phyloP scores from a whole-genome alignment of 2,888 invertebrate genomes.

The Cataglyphis albicans region DNA sequence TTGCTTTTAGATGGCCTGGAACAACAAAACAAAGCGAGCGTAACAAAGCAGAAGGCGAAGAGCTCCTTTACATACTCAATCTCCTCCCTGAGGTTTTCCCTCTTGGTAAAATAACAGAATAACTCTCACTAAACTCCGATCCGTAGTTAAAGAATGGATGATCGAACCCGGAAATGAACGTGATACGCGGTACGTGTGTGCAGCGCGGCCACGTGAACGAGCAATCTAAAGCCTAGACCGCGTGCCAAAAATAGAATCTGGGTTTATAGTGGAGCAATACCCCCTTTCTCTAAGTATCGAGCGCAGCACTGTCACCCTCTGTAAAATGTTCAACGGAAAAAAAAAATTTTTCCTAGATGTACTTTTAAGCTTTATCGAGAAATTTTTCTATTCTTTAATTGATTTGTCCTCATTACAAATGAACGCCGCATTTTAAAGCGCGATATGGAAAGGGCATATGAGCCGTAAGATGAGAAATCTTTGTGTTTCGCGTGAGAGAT shows the following conservation, averaged over 20 bases:
- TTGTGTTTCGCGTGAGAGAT: background rate
- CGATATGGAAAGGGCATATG: too few species aligned
- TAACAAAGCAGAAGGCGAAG: constrained; percentile 1
- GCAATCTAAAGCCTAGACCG: constrained; percentile 47
- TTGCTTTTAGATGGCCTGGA: background rate
- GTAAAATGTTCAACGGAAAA: background rate
- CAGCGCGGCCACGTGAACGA: constrained; percentile 4
- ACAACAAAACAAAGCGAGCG: constrained; percentile 13
- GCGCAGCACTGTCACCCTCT: constrained; percentile 51
- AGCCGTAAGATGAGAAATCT: background rate
- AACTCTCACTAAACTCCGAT: background rate
- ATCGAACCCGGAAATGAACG: constrained; percentile 5
- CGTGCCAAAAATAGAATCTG: constrained; percentile 74
- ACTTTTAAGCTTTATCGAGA: background rate
- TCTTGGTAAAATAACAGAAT: background rate
- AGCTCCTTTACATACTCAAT: background rate
- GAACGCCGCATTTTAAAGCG: background rate
- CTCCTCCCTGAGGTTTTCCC: background rate
- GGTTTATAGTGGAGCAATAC: constrained; percentile 75
- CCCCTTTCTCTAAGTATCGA: constrained; percentile 70
- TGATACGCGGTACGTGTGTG: background rate
- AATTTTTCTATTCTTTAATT: background rate
- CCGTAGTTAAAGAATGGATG: background rate
- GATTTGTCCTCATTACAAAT: background rate
- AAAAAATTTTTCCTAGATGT: background rate